Percentiles rank a stretch among this genome's conserved stretches.
Evolutionary conservation across 2,888 invertebrate species (phyloP).

Genomic region (Napeogenes inachia): DNA sequence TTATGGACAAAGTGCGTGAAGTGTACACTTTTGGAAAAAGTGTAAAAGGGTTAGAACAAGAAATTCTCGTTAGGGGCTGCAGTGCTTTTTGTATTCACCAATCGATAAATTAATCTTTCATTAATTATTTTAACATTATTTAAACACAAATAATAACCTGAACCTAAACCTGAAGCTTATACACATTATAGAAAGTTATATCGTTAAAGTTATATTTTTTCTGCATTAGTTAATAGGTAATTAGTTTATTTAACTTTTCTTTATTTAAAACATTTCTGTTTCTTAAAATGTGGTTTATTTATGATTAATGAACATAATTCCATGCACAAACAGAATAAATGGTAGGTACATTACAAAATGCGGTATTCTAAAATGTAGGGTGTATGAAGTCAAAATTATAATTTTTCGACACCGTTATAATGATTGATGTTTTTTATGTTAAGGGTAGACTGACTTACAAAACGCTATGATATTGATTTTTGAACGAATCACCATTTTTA

Average conservation of each 20-base stretch:
- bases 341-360: not conserved
- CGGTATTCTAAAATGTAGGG: conserved; percentile 14
- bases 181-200: too few species aligned
- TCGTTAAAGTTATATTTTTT: too few species aligned
- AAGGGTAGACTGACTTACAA: not conserved
- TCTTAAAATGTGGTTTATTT: too few species aligned
- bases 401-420: conserved; percentile 18
- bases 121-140: too few species aligned
- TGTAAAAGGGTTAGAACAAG: conserved; percentile 2
- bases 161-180: too few species aligned
- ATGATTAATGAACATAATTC: not conserved
- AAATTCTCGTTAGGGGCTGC: not conserved
- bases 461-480: too few species aligned
- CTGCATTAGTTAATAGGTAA: too few species aligned
- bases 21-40: conserved; percentile 2
- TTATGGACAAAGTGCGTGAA: conserved; percentile 5
- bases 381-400: conserved; percentile 18
- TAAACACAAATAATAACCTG: too few species aligned
- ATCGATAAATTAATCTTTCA: not conserved
- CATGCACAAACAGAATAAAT: not conserved
- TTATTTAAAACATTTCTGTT: too few species aligned
- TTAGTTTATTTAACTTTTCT: too few species aligned
- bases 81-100: not conserved
- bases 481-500: too few species aligned
- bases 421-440: not conserved